A percentile compares a stretch with the other conserved stretches of the same genome.
Conservation (phyloP, 1,140 invertebrate genomes). For the Drosophila yakuba region DNA sequence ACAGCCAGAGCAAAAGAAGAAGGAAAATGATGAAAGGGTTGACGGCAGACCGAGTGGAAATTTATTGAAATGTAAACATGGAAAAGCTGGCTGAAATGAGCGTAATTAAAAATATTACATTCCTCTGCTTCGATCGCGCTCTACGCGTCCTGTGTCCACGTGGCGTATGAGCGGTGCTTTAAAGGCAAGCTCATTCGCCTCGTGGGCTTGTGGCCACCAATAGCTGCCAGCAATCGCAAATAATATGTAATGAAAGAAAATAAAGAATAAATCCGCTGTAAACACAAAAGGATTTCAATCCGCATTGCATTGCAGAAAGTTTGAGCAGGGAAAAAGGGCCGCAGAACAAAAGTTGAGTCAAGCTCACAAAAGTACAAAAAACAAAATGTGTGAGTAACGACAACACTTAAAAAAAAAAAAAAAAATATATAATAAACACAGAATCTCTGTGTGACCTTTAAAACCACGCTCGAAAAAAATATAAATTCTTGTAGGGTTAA, state of each 20-base stretch:
- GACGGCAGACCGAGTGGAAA: constrained; percentile 36
- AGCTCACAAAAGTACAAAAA: constrained; percentile 29
- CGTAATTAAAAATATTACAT: constrained; percentile 76
- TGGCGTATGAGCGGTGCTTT: constrained; percentile 55
- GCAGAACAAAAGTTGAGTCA: constrained; percentile 39
- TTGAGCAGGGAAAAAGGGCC: constrained; percentile 24
- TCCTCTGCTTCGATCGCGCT: constrained; percentile 5
- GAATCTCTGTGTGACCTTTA: no score
- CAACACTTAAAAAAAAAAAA: constrained; percentile 7
- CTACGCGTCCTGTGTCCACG: constrained; percentile 13
- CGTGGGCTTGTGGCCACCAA: constrained; percentile 26
- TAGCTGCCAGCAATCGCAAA: constrained; percentile 47
- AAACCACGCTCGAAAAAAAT: neutral
- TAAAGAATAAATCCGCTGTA: constrained; percentile 67
- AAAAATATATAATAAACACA: neutral
- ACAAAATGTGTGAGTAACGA: constrained; percentile 12
- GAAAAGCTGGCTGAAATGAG: constrained; percentile 56
- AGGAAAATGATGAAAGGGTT: constrained; percentile 53
- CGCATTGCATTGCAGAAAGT: constrained; percentile 71
- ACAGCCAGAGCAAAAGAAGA: neutral
- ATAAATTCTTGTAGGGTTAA: no score
- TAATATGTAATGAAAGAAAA: constrained; percentile 38
- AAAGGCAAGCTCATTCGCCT: constrained; percentile 49
- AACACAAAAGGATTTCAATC: constrained; percentile 81
- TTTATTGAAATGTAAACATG: constrained; percentile 82